Conservation (phyloP, 35 echinoderm and acorn worm genomes). For the Ptychodera flava region DNA sequence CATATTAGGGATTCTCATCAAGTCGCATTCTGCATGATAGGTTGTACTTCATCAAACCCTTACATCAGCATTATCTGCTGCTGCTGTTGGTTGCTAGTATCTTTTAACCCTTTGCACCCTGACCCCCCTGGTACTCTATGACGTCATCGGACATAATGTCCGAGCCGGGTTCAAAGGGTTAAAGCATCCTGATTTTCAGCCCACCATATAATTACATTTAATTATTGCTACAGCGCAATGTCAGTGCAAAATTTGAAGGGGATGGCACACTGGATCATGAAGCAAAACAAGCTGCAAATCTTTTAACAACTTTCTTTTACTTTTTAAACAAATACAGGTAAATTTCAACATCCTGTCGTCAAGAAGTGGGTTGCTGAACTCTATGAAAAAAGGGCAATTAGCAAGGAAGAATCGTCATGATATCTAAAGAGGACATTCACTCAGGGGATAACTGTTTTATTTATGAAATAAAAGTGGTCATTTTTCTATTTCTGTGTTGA, state of each 20-base stretch:
- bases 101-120: background rate
- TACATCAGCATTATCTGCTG: background rate
- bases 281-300: background rate
- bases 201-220: too few species aligned
- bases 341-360: constrained; percentile 67
- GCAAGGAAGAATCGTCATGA: background rate
- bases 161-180: too few species aligned
- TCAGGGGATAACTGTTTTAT: too few species aligned
- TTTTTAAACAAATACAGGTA: too few species aligned
- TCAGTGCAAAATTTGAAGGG: too few species aligned
- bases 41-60: background rate
- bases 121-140: too few species aligned
- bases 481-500: too few species aligned
- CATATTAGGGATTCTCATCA: background rate
- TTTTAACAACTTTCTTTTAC: too few species aligned
- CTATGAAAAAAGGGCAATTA: constrained; percentile 10
- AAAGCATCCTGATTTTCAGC: too few species aligned
- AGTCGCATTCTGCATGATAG: background rate
- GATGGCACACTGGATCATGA: background rate
- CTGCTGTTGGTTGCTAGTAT: background rate
- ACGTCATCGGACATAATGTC: too few species aligned
- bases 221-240: background rate
- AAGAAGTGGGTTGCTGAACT: constrained; percentile 70
- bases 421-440: too few species aligned
- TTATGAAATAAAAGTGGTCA: too few species aligned